Evolutionary conservation across 1,140 invertebrate species (phyloP), one percentile per base, ranked within the genome.

Genomic region (Hylyphantes graminicola): DNA sequence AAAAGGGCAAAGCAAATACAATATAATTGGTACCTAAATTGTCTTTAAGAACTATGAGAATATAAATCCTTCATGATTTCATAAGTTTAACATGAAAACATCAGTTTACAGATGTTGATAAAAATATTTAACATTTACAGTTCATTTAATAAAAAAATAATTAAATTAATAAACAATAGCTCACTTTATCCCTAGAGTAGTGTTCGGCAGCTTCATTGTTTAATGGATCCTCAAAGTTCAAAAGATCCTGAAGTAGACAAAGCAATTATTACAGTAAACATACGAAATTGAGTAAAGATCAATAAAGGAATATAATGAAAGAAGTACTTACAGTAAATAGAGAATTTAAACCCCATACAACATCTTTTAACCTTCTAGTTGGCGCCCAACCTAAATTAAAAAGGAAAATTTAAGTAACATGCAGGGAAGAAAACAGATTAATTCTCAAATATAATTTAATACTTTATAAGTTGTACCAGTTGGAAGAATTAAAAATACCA

Each of bases 171-270:
- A 5, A 35, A 35, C 1, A 5, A 35, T 5, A 35, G 64, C 54
- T 85, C 77, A 90, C 90, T 90, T 94, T 95, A 89, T 96, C 94
- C 88, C 92, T 93, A 87, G 93, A 92, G 90, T 94, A 97, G 90
- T 96, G 92, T 88, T 97, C 95, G 7, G 96, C 95, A 77, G 96
- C 96, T 90, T 96, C 95, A 89, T 94, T 94, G 90, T 98, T 98
- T 65, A 98, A 90, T 48, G 97, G 96, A 90, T 98, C 97, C 87
- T 98, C 96, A 91, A 98, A 98, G 91, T 98, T 97, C 87, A 98
- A 90, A 79, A 98, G 92, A 91, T 98, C 96, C 95, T 96, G 89
- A 35, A 93, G 88, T 86, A 79, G 15, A 77, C 53, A 88, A 89
- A 70, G 74, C 73, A 70, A 73, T 51, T 48, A 8, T 53, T 54